A percentile compares a stretch with the other conserved stretches of the same genome.
These are phyloP conservation scores for Pollimyrus isidori DNA, from an alignment of 2,113 vertebrate species.

Conservation along the genomic window DNA sequence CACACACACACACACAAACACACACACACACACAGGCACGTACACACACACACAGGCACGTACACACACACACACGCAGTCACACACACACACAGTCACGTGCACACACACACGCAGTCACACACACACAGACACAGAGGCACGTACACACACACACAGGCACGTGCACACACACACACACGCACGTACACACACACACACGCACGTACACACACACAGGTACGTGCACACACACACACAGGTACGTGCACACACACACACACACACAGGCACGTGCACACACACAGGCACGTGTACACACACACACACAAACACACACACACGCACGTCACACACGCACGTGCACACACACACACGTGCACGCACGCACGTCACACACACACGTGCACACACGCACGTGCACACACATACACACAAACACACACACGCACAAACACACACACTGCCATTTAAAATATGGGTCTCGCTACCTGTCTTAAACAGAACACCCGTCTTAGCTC, in stretches of 20 bases:
- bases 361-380: rapidly evolving
- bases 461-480: not conserved
- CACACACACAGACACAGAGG: rapidly evolving
- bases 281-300: not conserved
- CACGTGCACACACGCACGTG: rapidly evolving
- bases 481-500: not conserved
- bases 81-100: too few relatives aligned
- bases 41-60: not conserved
- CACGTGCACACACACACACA: not conserved
- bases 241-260: not conserved
- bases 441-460: not conserved
- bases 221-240: not conserved
- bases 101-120: not conserved
- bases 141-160: too few relatives aligned
- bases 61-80: not conserved
- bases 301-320: too few relatives aligned
- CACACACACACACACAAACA: not conserved
- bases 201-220: not conserved
- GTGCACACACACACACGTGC: not conserved
- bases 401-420: too few relatives aligned
- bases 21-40: not conserved
- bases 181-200: not conserved
- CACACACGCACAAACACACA: too few relatives aligned
- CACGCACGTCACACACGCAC: not conserved
- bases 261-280: not conserved